Evolutionary conservation across 2,113 vertebrate genomes (phyloP), one percentile per base, ranked within the genome.

Genomic region (Tricholaema leucomelas): DNA sequence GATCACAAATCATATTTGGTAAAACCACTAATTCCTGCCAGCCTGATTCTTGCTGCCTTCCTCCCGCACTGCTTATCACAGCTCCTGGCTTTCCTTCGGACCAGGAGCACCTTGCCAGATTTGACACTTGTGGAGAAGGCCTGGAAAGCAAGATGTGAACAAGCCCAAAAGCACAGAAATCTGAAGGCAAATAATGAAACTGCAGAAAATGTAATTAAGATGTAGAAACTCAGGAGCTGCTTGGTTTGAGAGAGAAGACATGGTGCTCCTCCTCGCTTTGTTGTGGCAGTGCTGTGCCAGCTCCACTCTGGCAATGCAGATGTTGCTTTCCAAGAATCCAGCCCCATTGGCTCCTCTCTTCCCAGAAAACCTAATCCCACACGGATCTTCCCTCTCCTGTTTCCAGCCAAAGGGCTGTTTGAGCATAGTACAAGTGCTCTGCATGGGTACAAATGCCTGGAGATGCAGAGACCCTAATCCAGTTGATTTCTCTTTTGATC

Each of bases 11-110:
- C 1, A 0, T 17, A 17, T 66, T 69, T 79, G 30, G 78, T 75
- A 72, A 72, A 88, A 89, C 33, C 55, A 28, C 27, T 72, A 31
- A 80, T 91, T 88, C 64, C 56, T 69, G 87, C 64, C 59, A 85
- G 50, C 59, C 55, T 61, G 67, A 31, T 67, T 42, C 50, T 42
- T 55, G 79, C 80, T 83, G 92, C 65, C 40, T 70, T 75, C 65
- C 75, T 50, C 60, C 36, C 7, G 69, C 0, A 0, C 1, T 25
- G 33, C 64, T 36, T 61, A 17, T 64, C 52, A 79, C 3, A 0
- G 55, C 52, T 90, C 2, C 0, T 0, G 0, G 64, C 33, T 76
- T 70, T 40, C 30, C 60, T 84, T 55, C 3, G 1, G 58, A 63
- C 28, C 3, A 1, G 61, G 31, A 71, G 31, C 33, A 46, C 36